Evolutionary conservation across 30 jellyfish, hydroid and myxozoan species (phyloP), one percentile per base, ranked within the genome.

Genomic region (Chironex yamaguchii): DNA sequence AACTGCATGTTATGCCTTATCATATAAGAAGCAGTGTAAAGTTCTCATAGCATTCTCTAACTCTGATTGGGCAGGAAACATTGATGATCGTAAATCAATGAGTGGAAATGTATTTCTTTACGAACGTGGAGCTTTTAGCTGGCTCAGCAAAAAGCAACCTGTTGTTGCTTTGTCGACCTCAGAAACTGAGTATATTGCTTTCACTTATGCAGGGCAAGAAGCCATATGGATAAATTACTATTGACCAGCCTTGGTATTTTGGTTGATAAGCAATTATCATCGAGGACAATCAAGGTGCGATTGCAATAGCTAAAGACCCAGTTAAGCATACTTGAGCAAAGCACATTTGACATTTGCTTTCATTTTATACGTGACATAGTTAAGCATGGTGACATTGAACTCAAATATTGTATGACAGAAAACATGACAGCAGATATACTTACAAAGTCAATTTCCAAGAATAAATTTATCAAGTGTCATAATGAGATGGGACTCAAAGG

Each of bases 121-220:
- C 12, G 75, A 33, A 2, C 74, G 86, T 4, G 86, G 35, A 1
- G 35, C 86, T 12, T 36, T 34, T 48, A 72, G 86, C 50, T 72
- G 76, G 86, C 75, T 35, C 73, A 72, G 86, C 30, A 24, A 26
- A n/a, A 72, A 72, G 28, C 86, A 72, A 27, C 21, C 20, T 14
- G 28, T 30, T 4, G 79, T 72, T 31, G 26, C 35, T 48, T 48
- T 72, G 14, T 72, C 86, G 13, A 72, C 86, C 4, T 23, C 86
- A n/a, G 81, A 52, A 36, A 63, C 89, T 9, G 89, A 76, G 25
- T 68, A 33, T 42, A 52, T 79, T n/a, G 83, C 90, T 54, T n/a
- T 36, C 25, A 3, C 29, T n/a, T 25, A 23, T 76, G 89, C 89
- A 9, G 34, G 17, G 2, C 84, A 76, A 54, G 89, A 76, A 36